Evolutionary conservation across 2,113 vertebrate genomes (phyloP), one percentile per base, ranked within the genome.

Genomic region (Oenanthe melanoleuca): DNA sequence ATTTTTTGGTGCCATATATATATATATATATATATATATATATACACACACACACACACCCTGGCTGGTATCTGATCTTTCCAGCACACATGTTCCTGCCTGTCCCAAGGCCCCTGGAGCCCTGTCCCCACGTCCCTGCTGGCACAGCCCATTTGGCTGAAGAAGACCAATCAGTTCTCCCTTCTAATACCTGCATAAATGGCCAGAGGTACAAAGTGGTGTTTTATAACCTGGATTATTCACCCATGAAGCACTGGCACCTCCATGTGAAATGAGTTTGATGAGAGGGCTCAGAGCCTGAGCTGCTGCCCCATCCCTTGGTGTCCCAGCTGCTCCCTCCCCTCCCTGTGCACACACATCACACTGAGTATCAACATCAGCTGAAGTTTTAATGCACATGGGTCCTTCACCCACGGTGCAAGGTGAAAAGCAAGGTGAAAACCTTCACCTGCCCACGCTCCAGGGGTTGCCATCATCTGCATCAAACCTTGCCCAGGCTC

Each of bases 321-420:
- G 40, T 1, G 3, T 1, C n/a, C 42, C 31, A 18, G 65, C 78
- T 63, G 18, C 52, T 63, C 56, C 15, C 2, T 37, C 52, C 16
- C 29, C 44, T 42, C n/a, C 70, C 4, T 19, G 6, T 5, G 28
- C 52, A 14, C 65, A 23, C 74, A 22, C 4, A 0, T 40, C 12
- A 2, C 56, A 3, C 47, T 1, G 5, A 3, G 0, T 16, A 45
- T n/a, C 6, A 26, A 31, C 13, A 1, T 37, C 1, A 50, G 18
- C 38, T 42, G 28, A 2, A 53, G 26, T 14, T 59, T 69, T 33
- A 69, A 20, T 2, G 20, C n/a, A 8, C 42, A 1, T 0, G 14
- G 37, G 14, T 44, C 2, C 8, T 47, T 22, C 45, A 47, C 21
- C 45, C 45, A 21, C 12, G 45, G 45, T 47, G 45, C 22, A 47